A percentile compares a stretch with the other conserved stretches of the same genome.
phyloP scores from a whole-genome alignment of 2,113 vertebrate genomes.

The Lycocorax pyrrhopterus region DNA sequence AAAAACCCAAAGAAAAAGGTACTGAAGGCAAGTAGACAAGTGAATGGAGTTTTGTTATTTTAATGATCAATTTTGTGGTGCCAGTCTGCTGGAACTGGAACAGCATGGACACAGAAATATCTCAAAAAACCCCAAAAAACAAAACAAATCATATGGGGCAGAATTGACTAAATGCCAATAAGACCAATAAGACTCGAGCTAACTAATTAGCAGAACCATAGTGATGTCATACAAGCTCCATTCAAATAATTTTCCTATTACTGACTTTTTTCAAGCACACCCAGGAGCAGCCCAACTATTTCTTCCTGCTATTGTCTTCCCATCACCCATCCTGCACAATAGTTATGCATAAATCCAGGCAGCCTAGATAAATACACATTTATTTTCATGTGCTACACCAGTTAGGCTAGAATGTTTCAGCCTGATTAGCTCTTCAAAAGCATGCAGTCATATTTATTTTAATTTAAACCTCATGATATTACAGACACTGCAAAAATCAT shows the following conservation, averaged over 20 bases:
- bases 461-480: slow-evolving; percentile 38
- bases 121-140: neutral
- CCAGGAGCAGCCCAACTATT: neutral
- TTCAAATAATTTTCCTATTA: neutral
- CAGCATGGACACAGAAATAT: neutral
- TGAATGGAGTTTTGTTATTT: neutral
- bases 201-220: neutral
- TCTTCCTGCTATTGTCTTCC: neutral
- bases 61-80: neutral
- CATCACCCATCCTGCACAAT: neutral
- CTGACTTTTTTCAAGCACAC: neutral
- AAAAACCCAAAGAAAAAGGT: neutral
- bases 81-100: neutral
- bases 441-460: slow-evolving; percentile 42
- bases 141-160: neutral
- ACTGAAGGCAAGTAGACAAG: neutral
- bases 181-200: neutral
- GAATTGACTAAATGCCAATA: neutral
- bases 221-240: neutral
- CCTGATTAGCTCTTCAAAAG: slow-evolving; percentile 29
- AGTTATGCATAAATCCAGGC: neutral
- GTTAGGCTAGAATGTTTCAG: neutral
- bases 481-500: slow-evolving; percentile 25
- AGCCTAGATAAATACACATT: neutral
- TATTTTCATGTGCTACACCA: neutral